A percentile compares a stretch with the other conserved stretches of the same genome.
These are phyloP conservation scores for Silurus lanzhouensis DNA, from an alignment of 2,797 vertebrate species.

Conservation along the genomic window DNA sequence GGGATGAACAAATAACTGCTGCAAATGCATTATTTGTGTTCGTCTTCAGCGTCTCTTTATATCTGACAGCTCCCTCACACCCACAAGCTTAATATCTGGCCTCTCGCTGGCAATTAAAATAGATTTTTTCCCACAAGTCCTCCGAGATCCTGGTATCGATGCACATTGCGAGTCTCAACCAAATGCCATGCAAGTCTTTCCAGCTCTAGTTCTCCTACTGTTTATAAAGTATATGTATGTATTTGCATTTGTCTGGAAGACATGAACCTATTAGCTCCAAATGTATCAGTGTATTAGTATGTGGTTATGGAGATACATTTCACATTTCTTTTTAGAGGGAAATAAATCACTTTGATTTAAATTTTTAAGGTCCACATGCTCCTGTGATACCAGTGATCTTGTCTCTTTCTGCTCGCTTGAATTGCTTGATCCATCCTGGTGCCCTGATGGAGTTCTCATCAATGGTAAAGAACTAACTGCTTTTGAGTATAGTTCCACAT, in stretches of 20 bases:
- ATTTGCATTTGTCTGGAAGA: neutral
- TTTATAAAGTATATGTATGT: neutral
- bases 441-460: too few species aligned
- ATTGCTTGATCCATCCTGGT: too few species aligned
- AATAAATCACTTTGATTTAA: neutral
- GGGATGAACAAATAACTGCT: neutral
- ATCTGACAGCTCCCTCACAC: conserved; percentile 3
- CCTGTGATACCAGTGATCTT: too few species aligned
- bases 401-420: too few species aligned
- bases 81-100: conserved; percentile 7
- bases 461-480: too few species aligned
- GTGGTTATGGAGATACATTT: neutral
- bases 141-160: neutral
- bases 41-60: neutral
- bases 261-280: neutral
- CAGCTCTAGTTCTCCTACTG: too few species aligned
- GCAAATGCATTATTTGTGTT: neutral
- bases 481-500: too few species aligned
- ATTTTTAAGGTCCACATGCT: too few species aligned
- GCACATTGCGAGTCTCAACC: neutral
- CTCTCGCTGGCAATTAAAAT: neutral
- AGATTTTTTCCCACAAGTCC: neutral
- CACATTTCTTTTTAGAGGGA: neutral
- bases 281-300: neutral
- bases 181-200: neutral